Percentiles rank a stretch among this genome's conserved stretches.
Evolutionary conservation across 2,113 vertebrate genomes (phyloP).

Genomic region (Phycodurus eques): DNA sequence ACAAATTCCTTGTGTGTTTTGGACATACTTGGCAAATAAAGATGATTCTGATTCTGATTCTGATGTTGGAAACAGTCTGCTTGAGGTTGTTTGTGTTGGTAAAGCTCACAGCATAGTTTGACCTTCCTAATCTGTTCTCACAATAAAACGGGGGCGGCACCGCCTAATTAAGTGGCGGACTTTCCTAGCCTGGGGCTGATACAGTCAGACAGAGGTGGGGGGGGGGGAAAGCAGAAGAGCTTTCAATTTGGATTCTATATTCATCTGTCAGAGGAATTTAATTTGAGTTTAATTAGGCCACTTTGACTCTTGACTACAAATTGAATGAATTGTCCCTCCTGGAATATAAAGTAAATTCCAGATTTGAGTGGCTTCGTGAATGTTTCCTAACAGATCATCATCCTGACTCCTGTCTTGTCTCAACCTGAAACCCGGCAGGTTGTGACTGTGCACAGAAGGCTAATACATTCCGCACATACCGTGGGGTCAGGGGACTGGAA

Average conservation of each 20-base stretch:
- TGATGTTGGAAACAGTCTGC: constrained; percentile 29
- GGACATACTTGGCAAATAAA: no score
- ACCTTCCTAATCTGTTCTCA: constrained; percentile 30
- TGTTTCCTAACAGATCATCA: constrained; percentile 27
- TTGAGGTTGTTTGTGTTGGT: constrained; percentile 14
- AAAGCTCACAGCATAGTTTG: constrained; percentile 25
- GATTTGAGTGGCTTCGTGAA: neutral
- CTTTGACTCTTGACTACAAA: neutral
- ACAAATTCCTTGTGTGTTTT: no score
- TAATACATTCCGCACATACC: constrained; percentile 76
- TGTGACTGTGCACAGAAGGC: constrained; percentile 62
- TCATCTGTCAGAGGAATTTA: constrained; percentile 29
- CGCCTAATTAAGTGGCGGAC: constrained; percentile 52
- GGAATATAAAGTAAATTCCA: neutral
- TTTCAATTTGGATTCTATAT: constrained; percentile 45
- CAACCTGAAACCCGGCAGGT: constrained; percentile 76
- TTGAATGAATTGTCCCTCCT: neutral
- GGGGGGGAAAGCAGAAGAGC: constrained; percentile 20
- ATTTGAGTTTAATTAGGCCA: constrained; percentile 7
- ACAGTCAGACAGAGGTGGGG: constrained; percentile 53
- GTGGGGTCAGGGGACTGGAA: constrained; percentile 69
- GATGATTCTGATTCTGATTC: no score
- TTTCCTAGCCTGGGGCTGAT: constrained; percentile 44
- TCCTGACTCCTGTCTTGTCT: constrained; percentile 67
- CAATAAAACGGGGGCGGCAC: constrained; percentile 27